These are phyloP conservation scores for Cenopis cana DNA, from an alignment of 2,888 invertebrate species.

Conservation along the genomic window DNA sequence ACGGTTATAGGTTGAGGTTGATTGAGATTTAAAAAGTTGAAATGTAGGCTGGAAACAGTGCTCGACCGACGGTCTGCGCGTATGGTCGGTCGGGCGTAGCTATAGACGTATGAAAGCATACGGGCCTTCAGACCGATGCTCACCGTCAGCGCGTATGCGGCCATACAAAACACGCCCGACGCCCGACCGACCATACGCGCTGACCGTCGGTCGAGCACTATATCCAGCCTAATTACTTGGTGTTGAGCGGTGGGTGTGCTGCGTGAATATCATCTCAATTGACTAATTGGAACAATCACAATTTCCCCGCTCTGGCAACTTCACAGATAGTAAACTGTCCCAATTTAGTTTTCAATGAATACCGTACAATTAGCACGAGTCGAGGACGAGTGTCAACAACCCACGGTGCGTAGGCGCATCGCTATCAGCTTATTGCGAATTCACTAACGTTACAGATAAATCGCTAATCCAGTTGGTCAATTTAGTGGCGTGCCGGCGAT, in stretches of 20 bases:
- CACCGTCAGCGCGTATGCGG: no score
- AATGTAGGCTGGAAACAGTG: no score
- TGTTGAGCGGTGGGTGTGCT: neutral
- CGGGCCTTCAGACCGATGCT: no score
- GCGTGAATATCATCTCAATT: neutral
- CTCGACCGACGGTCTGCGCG: no score
- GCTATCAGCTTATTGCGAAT: conserved; percentile 5
- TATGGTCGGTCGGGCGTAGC: no score
- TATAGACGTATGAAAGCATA: no score
- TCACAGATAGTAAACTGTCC: conserved; percentile 8
- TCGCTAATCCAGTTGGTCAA: conserved; percentile 12
- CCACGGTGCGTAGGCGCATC: conserved; percentile 13
- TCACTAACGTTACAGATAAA: conserved; percentile 9
- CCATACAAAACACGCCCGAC: no score
- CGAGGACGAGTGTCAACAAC: conserved; percentile 28
- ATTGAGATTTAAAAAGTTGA: no score
- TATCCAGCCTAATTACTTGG: no score
- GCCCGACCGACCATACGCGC: no score
- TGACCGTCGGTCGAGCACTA: no score
- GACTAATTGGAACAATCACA: conserved; percentile 1
- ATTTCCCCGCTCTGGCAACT: conserved; percentile 6
- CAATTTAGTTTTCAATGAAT: conserved; percentile 23
- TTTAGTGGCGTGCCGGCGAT: neutral
- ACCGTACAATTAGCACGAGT: conserved; percentile 19
- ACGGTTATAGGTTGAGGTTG: no score